A percentile compares a stretch with the other conserved stretches of the same genome.
phyloP scores from a whole-genome alignment of 2,888 invertebrate genomes.

The Euplagia quadripunctaria region DNA sequence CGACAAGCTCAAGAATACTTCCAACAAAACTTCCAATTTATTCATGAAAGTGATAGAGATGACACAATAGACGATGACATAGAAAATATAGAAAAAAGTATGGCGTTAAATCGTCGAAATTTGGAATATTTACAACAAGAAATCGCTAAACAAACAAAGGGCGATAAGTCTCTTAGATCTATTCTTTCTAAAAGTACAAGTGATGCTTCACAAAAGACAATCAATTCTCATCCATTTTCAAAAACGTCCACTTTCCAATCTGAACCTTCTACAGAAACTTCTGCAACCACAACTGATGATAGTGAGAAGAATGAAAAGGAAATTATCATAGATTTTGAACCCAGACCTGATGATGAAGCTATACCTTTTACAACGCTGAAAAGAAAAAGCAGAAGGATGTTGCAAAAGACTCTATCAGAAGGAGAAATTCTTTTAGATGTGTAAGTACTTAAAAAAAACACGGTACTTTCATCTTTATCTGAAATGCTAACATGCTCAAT shows the following conservation, averaged over 20 bases:
- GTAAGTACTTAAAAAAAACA: conserved; percentile 66
- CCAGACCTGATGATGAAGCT: conserved; percentile 89
- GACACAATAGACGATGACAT: conserved; percentile 85
- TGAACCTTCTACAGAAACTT: conserved; percentile 85
- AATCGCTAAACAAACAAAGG: conserved; percentile 82
- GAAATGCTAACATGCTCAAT: too few species aligned
- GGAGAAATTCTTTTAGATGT: conserved; percentile 91
- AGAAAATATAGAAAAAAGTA: conserved; percentile 84
- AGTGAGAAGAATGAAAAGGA: conserved; percentile 91
- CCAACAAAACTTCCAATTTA: conserved; percentile 85
- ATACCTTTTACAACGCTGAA: conserved; percentile 88
- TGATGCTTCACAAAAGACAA: conserved; percentile 80
- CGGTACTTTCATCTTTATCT: not conserved
- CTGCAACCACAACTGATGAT: conserved; percentile 83
- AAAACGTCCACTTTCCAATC: conserved; percentile 85
- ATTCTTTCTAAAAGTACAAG: conserved; percentile 82
- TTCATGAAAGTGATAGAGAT: conserved; percentile 85
- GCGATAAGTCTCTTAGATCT: conserved; percentile 75
- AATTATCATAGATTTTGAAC: conserved; percentile 96
- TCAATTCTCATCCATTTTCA: conserved; percentile 78
- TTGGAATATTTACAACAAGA: conserved; percentile 85
- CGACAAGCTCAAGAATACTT: conserved; percentile 84
- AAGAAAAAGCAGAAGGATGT: conserved; percentile 83
- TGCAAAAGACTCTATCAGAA: conserved; percentile 93
- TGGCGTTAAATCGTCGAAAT: conserved; percentile 84